Base-by-base conservation (phyloP, 2,113 vertebrate species). In the Ctenomys sociabilis region DNA sequence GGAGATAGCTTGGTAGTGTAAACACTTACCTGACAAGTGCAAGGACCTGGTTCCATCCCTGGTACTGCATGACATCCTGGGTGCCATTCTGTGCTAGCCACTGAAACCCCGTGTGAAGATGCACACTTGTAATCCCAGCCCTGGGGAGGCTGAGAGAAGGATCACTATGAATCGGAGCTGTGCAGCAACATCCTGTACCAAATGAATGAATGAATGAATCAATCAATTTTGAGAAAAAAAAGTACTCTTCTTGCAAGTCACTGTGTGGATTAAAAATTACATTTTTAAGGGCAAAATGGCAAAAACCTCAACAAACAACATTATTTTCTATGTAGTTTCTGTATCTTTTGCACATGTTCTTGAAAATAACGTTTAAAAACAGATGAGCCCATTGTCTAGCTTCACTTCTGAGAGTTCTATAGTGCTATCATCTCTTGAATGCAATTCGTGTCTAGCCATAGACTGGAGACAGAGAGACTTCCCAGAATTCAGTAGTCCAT, bases 401-500 rank as follows among this genome's bases (percentile, higher is more conserved):
- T 8, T 85, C 21, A 7, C 21, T 85, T 88, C 70, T 66, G 26
- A 68, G 63, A 59, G 16, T 28, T 40, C 6, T n/a, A 19, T 40
- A 37, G 37, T 84, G 30, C 77, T 57, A 5, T 91, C 52, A 66
- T 86, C 93, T 89, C 83, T 80, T 64, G 35, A 83, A 57, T 43
- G n/a, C 17, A 87, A 24, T 24, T 21, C 14, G 49, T 19, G 84
- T 52, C 90, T 96, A 66, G 24, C 57, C 86, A 28, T 80, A 95
- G 90, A 95, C 61, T 90, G 37, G 75, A 96, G 90, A 96, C 93
- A 88, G 68, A 94, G 72, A 89, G 93, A 61, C 63, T 89, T 24
- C 93, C 73, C 90, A 35, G 80, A 37, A 45, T 78, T 84, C 92
- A 95, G 64, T 52, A 96, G 93, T 93, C 97, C 85, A 22, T 96